Conservation (phyloP, 2,888 invertebrate species). For the Sceliomorpha sp. region DNA sequence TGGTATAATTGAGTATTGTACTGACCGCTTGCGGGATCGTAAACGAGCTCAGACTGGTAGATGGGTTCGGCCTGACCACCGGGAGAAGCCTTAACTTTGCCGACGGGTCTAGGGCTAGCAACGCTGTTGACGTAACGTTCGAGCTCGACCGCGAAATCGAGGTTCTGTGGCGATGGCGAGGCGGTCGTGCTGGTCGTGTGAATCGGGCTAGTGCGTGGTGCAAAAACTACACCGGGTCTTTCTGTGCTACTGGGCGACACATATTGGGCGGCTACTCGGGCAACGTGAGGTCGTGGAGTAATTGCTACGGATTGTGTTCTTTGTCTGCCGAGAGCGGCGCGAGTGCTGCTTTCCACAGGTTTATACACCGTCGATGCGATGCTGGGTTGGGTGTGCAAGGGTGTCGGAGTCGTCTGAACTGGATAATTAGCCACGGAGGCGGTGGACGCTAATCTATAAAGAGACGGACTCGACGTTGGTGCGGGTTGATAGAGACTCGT, state of each 20-base stretch:
- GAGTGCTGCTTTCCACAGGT: constrained; percentile 70
- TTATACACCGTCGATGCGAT: constrained; percentile 65
- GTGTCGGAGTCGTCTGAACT: constrained; percentile 83
- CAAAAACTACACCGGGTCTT: constrained; percentile 73
- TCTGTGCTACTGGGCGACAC: constrained; percentile 79
- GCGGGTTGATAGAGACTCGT: constrained; percentile 65
- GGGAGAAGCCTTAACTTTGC: constrained; percentile 49
- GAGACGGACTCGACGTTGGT: constrained; percentile 82
- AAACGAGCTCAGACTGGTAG: constrained; percentile 89
- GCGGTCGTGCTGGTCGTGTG: constrained; percentile 63
- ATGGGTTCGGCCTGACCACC: constrained; percentile 82
- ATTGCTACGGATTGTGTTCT: constrained; percentile 81
- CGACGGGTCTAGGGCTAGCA: constrained; percentile 72
- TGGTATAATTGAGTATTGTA: constrained; percentile 91
- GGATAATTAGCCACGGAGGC: constrained; percentile 84
- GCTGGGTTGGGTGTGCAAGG: constrained; percentile 74
- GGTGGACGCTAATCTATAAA: constrained; percentile 79
- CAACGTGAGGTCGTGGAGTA: constrained; percentile 82
- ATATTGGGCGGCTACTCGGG: constrained; percentile 77
- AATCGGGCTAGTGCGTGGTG: constrained; percentile 77
- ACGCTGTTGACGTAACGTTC: constrained; percentile 83
- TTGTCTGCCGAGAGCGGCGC: constrained; percentile 64
- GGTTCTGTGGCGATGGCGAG: constrained; percentile 76
- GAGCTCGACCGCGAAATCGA: constrained; percentile 88
- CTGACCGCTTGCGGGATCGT: constrained; percentile 88